Evolutionary conservation across 2,113 vertebrate species (phyloP), one percentile per base, ranked within the genome.

Genomic region (Sylvietta virens): DNA sequence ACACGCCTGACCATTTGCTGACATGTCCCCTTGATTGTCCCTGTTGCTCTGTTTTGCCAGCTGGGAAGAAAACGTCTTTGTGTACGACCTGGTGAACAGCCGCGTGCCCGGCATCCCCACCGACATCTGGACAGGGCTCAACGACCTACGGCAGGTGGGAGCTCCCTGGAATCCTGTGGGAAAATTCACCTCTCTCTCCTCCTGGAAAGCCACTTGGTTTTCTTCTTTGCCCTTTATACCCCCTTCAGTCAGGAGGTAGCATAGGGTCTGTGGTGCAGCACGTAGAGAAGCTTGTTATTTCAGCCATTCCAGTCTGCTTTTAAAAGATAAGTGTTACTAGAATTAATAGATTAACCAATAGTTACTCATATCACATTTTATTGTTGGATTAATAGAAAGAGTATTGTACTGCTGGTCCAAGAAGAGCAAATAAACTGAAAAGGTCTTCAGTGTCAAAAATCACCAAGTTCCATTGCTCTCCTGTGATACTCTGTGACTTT

Each of bases 41-140:
- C 0, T 13, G 0, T 39, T 17, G 37, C 53, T 83, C 56, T 94
- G 27, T 82, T 87, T 76, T 86, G 9, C 12, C 87, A 97, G 98
- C 97, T 98, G 98, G 98, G 98, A 98, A 78, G 98, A 99, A 92
- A 98, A 98, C 1, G 98, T 98, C 77, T 99, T 98, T 9, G 98
- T 98, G n/a, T 98, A 98, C 1, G 98, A 98, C 78, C 97, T 98
- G 35, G 98, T 98, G 56, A 98, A 98, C 96, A 99, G 98, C 95
- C 98, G 98, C 0, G 98, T 98, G 37, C 98, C 98, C 0, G 98
- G 98, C 62, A 98, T 98, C 90, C 98, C 98, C 27, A 98, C 98
- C 0, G 98, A 98, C 96, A 97, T 98, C 95, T 98, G 98, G 98
- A 98, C 73, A 0, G 98, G 98, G 31, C 98, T 98, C 80, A 98